Percentiles rank a stretch among this genome's conserved stretches.
These are phyloP conservation scores for Scrobipalpa costella DNA, from an alignment of 2,888 invertebrate species.

Conservation along the genomic window DNA sequence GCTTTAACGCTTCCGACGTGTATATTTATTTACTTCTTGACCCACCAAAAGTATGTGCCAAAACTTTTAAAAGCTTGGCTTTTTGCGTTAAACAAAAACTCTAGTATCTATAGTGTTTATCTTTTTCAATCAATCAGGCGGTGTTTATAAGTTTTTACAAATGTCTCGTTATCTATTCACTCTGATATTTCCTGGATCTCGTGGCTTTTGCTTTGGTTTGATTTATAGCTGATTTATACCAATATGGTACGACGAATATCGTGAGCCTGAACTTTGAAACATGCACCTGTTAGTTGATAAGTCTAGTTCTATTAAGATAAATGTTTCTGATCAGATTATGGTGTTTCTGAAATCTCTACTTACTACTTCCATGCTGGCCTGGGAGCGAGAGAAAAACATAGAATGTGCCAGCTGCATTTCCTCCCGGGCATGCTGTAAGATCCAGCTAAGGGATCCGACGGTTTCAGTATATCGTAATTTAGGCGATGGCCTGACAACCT, in stretches of 20 bases:
- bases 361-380: too few relatives aligned
- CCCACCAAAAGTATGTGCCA: conserved; percentile 54
- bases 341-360: too few relatives aligned
- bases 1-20: conserved; percentile 62
- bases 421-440: too few relatives aligned
- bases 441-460: too few relatives aligned
- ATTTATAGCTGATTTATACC: conserved; percentile 27
- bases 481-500: too few relatives aligned
- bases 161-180: conserved; percentile 55
- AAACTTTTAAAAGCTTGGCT: conserved; percentile 39
- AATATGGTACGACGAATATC: conserved; percentile 13
- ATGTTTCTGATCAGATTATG: too few relatives aligned
- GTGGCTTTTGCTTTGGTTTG: conserved; percentile 35
- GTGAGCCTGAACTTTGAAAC: neutral
- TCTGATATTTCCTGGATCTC: conserved; percentile 57
- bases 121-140: conserved; percentile 58
- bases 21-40: conserved; percentile 60
- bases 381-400: too few relatives aligned
- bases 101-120: conserved; percentile 51
- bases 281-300: neutral
- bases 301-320: neutral
- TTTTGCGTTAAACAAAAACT: conserved; percentile 55
- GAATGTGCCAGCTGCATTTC: too few relatives aligned
- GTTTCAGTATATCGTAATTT: too few relatives aligned
- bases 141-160: conserved; percentile 61